Conservation (phyloP, 2,113 vertebrate species). For the Deroptyus accipitrinus region DNA sequence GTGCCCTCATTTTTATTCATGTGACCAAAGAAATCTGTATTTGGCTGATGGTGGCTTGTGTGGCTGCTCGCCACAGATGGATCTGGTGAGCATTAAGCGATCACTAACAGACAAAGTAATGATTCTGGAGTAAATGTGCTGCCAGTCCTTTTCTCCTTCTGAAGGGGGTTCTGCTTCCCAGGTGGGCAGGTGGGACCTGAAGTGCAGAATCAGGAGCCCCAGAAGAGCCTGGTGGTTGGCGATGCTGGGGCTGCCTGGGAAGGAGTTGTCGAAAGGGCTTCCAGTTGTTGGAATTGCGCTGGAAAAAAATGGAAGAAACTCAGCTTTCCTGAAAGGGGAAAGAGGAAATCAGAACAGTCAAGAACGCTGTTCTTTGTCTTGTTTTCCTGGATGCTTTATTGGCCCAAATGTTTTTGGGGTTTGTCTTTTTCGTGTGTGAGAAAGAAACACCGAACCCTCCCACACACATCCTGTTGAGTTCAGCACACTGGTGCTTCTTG, state of each 20-base stretch:
- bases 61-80: neutral
- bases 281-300: neutral
- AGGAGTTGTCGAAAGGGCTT: neutral
- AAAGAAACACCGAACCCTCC: neutral
- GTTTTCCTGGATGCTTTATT: neutral
- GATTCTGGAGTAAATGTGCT: neutral
- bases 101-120: neutral
- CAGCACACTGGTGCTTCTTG: neutral
- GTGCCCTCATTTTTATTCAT: neutral
- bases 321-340: neutral
- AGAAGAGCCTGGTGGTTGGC: neutral
- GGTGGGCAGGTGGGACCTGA: neutral
- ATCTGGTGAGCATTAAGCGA: neutral
- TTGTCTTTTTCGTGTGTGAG: neutral
- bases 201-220: neutral
- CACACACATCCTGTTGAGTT: neutral
- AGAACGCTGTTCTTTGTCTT: rapidly evolving
- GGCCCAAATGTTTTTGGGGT: neutral
- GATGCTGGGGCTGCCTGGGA: neutral
- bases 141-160: neutral
- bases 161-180: neutral
- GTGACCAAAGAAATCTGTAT: neutral
- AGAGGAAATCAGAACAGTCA: neutral
- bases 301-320: neutral
- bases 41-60: neutral